Evolutionary conservation across 2,113 vertebrate genomes (phyloP).

Genomic region (Labrus mixtus): DNA sequence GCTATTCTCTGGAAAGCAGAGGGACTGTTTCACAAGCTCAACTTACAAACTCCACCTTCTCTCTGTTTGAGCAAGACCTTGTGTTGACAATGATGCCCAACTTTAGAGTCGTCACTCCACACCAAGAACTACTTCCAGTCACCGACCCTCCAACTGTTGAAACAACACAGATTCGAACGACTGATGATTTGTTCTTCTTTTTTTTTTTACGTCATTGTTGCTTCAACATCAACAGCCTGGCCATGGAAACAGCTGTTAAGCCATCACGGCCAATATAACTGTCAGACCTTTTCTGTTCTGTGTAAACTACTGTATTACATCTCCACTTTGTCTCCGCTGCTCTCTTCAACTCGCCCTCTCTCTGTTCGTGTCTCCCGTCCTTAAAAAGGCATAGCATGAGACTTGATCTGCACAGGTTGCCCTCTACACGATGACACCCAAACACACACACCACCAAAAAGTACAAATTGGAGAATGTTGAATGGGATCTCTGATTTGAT

Average conservation of each 20-base stretch:
- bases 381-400: conserved; percentile 71
- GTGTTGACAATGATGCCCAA: conserved; percentile 21
- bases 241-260: conserved; percentile 44
- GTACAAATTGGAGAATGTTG: too few relatives aligned
- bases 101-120: conserved; percentile 21
- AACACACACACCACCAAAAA: neutral
- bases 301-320: conserved; percentile 56
- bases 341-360: conserved; percentile 2
- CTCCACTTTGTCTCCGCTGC: conserved; percentile 18
- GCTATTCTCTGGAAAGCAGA: neutral
- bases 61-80: conserved; percentile 17
- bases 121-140: conserved; percentile 16
- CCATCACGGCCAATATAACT: conserved; percentile 53
- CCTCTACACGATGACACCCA: too few relatives aligned
- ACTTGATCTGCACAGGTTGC: conserved; percentile 26
- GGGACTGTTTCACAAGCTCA: neutral
- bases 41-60: neutral
- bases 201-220: conserved; percentile 12
- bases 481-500: too few relatives aligned
- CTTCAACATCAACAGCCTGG: conserved; percentile 37
- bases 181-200: neutral
- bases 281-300: conserved; percentile 37
- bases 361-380: conserved; percentile 38
- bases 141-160: neutral
- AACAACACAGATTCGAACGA: conserved; percentile 30